A percentile compares a stretch with the other conserved stretches of the same genome.
phyloP scores from a whole-genome alignment of 1,140 invertebrate genomes.

The Drosophila aff. region DNA sequence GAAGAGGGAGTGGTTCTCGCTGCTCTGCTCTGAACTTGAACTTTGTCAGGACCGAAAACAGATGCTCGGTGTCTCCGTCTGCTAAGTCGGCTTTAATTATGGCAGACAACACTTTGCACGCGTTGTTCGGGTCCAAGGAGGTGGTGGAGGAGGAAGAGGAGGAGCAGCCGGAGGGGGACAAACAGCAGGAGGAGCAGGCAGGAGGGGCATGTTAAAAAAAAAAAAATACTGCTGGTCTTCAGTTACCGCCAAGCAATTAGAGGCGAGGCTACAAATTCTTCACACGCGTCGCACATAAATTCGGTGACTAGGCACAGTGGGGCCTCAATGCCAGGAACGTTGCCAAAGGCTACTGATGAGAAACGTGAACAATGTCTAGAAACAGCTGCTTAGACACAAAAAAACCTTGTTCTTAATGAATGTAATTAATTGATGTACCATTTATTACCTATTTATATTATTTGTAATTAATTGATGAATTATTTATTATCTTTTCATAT shows the following conservation, averaged over 20 bases:
- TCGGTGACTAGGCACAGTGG: constrained; percentile 15
- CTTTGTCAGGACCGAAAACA: constrained; percentile 50
- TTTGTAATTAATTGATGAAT: background rate
- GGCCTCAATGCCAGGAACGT: too few species aligned
- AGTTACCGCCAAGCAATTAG: constrained; percentile 44
- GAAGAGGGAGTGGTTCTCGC: background rate
- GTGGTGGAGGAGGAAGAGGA: background rate
- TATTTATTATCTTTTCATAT: too few species aligned
- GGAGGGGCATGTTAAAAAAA: constrained; percentile 4
- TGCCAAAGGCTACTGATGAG: too few species aligned
- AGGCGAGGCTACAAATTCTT: constrained; percentile 46
- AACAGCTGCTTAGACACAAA: too few species aligned
- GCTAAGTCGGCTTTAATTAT: constrained; percentile 56
- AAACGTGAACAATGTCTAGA: too few species aligned
- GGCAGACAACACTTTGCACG: constrained; percentile 45
- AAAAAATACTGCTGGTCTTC: constrained; percentile 17
- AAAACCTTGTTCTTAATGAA: too few species aligned
- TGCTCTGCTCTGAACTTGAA: constrained; percentile 44
- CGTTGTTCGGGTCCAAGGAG: background rate
- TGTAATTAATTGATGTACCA: too few species aligned
- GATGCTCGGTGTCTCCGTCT: constrained; percentile 51
- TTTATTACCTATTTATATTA: background rate
- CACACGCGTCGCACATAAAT: constrained; percentile 46
- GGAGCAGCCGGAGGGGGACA: background rate
- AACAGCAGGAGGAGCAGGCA: background rate